Percentiles rank a stretch among this genome's conserved stretches.
Evolutionary conservation across 2,888 invertebrate species (phyloP).

Genomic region (Acanthosoma haemorrhoidale): DNA sequence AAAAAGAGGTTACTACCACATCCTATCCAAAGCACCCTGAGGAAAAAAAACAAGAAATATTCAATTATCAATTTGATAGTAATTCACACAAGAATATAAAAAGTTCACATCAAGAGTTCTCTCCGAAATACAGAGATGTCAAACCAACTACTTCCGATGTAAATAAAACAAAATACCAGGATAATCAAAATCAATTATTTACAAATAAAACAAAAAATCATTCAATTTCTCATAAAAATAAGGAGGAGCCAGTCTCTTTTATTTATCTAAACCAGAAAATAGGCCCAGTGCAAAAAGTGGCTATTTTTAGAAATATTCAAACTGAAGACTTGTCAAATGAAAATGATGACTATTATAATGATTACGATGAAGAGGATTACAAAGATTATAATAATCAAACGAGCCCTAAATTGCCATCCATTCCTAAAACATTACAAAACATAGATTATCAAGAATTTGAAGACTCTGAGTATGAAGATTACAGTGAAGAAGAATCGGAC

Average conservation of each 20-base stretch:
- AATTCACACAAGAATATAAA: background rate
- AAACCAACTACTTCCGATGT: background rate
- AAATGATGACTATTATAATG: slow-evolving; percentile 38
- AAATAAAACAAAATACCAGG: background rate
- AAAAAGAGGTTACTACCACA: background rate
- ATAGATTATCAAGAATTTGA: slow-evolving; percentile 38
- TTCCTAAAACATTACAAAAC: slow-evolving; percentile 39
- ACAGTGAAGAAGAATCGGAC: slow-evolving; percentile 30
- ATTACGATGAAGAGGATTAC: slow-evolving; percentile 31
- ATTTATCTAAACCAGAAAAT: background rate
- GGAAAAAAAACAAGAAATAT: background rate
- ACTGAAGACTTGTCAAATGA: slow-evolving; percentile 45
- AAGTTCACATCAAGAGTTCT: background rate
- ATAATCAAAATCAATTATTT: background rate
- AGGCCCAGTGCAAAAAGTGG: background rate
- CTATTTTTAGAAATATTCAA: slow-evolving; percentile 13
- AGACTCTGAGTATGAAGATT: slow-evolving; percentile 35
- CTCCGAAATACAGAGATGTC: background rate
- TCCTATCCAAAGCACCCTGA: background rate
- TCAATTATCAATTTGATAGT: background rate
- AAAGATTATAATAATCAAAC: slow-evolving; percentile 43
- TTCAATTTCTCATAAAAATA: background rate
- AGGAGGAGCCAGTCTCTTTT: background rate
- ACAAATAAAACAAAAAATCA: too few species aligned
- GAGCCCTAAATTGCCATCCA: slow-evolving; percentile 49